phyloP scores from a whole-genome alignment of 2,113 vertebrate species.

The Barbus barbus region DNA sequence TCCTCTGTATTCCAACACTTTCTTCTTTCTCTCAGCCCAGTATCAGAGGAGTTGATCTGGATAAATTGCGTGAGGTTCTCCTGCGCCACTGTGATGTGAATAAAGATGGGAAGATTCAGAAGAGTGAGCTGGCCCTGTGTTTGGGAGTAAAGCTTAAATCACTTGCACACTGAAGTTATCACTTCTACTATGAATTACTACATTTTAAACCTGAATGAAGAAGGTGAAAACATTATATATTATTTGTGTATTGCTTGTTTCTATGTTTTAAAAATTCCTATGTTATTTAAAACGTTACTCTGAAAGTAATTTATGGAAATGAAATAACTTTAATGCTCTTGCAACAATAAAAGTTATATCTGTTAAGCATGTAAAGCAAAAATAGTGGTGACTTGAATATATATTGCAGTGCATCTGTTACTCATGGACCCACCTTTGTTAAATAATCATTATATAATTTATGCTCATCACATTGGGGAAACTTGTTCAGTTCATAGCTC shows the following conservation, averaged over 20 bases:
- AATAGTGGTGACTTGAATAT: not conserved
- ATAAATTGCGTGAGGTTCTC: constrained; percentile 85
- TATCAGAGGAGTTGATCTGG: constrained; percentile 85
- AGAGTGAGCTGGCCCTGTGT: constrained; percentile 89
- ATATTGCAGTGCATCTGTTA: not conserved
- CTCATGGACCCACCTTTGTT: not conserved
- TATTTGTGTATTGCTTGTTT: not conserved
- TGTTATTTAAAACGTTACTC: not conserved
- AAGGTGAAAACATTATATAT: not conserved
- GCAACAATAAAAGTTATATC: not conserved
- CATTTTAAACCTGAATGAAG: not conserved
- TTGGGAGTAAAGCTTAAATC: constrained; percentile 83
- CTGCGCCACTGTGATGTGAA: constrained; percentile 91
- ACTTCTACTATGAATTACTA: not conserved
- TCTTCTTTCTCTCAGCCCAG: constrained; percentile 79
- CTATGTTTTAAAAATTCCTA: not conserved
- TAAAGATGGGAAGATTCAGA: constrained; percentile 96
- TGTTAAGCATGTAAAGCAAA: not conserved
- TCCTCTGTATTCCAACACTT: not conserved
- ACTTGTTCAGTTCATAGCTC: not conserved
- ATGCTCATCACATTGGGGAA: not conserved
- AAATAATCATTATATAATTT: too few species aligned
- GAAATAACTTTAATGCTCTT: not conserved
- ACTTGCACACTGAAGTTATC: not conserved
- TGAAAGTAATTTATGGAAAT: not conserved